Evolutionary conservation across 92 coral and sea anemone species (phyloP).

Genomic region (Galaxea fascicularis): DNA sequence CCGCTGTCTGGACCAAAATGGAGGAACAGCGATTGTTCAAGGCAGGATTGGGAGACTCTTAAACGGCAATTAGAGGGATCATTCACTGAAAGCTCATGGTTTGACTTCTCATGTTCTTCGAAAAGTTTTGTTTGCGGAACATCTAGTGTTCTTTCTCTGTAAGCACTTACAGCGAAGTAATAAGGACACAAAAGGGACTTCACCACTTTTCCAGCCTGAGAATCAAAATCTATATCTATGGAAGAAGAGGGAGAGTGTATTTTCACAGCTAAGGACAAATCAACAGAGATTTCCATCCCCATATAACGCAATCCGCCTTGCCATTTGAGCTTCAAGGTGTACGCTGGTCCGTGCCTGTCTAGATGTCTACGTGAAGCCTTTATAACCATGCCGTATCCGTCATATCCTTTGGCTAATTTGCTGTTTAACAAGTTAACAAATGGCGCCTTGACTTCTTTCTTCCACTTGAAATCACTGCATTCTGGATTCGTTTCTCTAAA

Average conservation of each 20-base stretch:
- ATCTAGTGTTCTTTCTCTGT: background rate
- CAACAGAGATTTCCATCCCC: slow-evolving; percentile 32
- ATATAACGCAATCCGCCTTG: slow-evolving; percentile 16
- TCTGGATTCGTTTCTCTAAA: background rate
- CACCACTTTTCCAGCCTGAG: background rate
- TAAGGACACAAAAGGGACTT: background rate
- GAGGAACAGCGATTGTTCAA: slow-evolving; percentile 20
- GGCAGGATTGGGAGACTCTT: slow-evolving; percentile 20
- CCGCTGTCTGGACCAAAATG: slow-evolving; percentile 33
- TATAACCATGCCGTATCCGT: slow-evolving; percentile 39
- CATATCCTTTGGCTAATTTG: slow-evolving; percentile 24
- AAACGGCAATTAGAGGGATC: background rate
- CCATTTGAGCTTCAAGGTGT: slow-evolving; percentile 30
- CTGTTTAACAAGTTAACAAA: background rate
- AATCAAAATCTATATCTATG: background rate
- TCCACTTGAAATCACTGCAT: background rate
- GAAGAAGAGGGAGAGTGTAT: slow-evolving; percentile 16
- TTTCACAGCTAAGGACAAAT: slow-evolving; percentile 51
- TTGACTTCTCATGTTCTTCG: background rate
- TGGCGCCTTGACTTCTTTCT: slow-evolving; percentile 26
- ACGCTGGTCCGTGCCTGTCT: slow-evolving; percentile 35
- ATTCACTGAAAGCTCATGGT: background rate
- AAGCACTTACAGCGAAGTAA: slow-evolving; percentile 22
- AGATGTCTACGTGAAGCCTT: background rate
- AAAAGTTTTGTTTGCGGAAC: background rate